Percentiles rank a stretch among this genome's conserved stretches.
Conservation (phyloP, 1,140 invertebrate genomes). For the Cecropterus lyciades region DNA sequence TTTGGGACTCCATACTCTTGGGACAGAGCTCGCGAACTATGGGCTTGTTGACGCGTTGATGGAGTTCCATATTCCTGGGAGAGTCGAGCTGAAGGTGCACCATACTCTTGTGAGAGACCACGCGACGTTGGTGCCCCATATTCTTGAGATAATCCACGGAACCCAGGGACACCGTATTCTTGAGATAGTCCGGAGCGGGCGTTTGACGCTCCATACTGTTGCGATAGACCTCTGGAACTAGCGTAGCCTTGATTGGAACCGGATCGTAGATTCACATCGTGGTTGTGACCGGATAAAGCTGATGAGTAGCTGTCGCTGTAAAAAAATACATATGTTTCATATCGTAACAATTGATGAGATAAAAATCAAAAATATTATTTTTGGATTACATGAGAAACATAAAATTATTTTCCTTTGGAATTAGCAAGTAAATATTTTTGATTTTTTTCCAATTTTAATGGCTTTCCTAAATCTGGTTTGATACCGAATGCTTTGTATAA, state of each 20-base stretch:
- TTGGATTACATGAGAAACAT: too few relatives aligned
- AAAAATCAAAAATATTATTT: too few relatives aligned
- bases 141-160: constrained; percentile 43
- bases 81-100: constrained; percentile 25
- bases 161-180: constrained; percentile 46
- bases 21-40: constrained; percentile 18
- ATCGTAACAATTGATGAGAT: too few relatives aligned
- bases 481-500: too few relatives aligned
- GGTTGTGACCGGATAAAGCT: constrained; percentile 45
- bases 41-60: too few relatives aligned
- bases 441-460: too few relatives aligned
- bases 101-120: constrained; percentile 36
- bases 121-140: constrained; percentile 41
- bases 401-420: too few relatives aligned
- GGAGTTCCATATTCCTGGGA: constrained; percentile 45
- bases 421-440: too few relatives aligned
- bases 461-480: too few relatives aligned
- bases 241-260: constrained; percentile 40
- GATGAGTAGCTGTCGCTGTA: constrained; percentile 63
- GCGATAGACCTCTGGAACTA: constrained; percentile 38
- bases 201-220: constrained; percentile 46
- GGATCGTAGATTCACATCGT: constrained; percentile 46
- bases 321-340: too few relatives aligned
- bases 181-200: constrained; percentile 37
- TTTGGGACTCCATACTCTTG: constrained; percentile 40